phyloP scores from a whole-genome alignment of 2,797 vertebrate genomes.

The Adrianichthys oophorus region DNA sequence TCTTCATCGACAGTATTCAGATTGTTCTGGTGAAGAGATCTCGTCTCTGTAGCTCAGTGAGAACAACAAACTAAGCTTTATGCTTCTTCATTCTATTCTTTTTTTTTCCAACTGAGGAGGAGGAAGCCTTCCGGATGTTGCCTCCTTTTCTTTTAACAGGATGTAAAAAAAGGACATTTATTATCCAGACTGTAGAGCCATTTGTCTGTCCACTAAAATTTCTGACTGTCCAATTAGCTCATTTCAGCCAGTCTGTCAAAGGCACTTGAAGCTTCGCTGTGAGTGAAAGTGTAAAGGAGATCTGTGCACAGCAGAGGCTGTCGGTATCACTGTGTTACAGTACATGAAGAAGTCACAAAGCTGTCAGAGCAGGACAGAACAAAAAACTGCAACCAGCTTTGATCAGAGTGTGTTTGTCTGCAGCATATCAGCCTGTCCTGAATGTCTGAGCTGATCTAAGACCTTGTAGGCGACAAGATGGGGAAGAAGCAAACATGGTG shows the following conservation, averaged over 20 bases:
- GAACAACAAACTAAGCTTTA: too few relatives aligned
- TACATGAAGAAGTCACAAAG: constrained; percentile 2
- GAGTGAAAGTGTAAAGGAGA: neutral
- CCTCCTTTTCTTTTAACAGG: too few relatives aligned
- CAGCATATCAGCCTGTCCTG: neutral
- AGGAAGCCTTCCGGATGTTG: too few relatives aligned
- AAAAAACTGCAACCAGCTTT: constrained; percentile 6
- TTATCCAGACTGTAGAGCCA: too few relatives aligned
- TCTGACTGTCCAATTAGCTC: too few relatives aligned
- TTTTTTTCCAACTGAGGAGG: too few relatives aligned
- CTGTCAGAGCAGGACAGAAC: constrained; percentile 6
- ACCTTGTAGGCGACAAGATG: neutral
- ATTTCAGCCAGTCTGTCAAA: neutral
- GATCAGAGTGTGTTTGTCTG: neutral
- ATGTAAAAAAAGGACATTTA: too few relatives aligned
- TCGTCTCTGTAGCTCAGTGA: too few relatives aligned
- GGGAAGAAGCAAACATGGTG: neutral
- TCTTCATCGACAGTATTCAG: too few relatives aligned
- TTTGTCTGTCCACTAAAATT: too few relatives aligned
- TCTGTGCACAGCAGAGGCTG: neutral
- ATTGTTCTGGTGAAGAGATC: too few relatives aligned
- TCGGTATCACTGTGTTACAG: constrained; percentile 5
- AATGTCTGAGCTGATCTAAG: neutral
- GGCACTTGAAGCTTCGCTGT: neutral
- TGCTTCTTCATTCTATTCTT: too few relatives aligned